Evolutionary conservation across 2,113 vertebrate genomes (phyloP), one percentile per base, ranked within the genome.

Genomic region (Cygnus buccinator): DNA sequence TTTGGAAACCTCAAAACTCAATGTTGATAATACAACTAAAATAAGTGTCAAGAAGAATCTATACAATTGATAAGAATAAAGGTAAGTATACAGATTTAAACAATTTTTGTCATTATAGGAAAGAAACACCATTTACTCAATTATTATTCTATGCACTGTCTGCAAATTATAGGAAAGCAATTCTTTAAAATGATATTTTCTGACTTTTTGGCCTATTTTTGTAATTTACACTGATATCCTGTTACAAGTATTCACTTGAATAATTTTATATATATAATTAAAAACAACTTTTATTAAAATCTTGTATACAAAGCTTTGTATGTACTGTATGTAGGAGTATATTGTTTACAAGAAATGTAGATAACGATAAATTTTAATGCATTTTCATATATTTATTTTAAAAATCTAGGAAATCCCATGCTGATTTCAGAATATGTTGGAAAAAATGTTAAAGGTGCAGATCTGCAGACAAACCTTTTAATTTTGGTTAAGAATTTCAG

Each of bases 21-120:
- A 35, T 67, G 73, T 44, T 71, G 61, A 9, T 29, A 94, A 54
- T 82, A 74, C 75, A 92, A 76, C 41, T 90, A 86, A 87, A 91
- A 78, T 72, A 96, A 48, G 31, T 62, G 14, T 72, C 50, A 66
- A 75, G 59, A 2, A 91, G 46, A 76, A 28, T 43, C 9, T 86
- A 58, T 89, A 79, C 39, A 89, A 86, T 91, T 93, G 48, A 91
- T 71, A 84, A 72, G 6, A 58, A 91, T 35, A 65, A 85, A 83
- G n/a, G 93, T n/a, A 81, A 63, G 95, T 16, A 29, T 22, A 93
- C 26, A 65, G 78, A 83, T 93, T 85, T 80, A 90, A 80, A 93
- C 2, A 43, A 58, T 57, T 92, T 28, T 33, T 84, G 26, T 39
- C 74, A 77, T 52, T 31, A 91, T 55, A 93, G 71, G 54, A 63